phyloP scores from a whole-genome alignment of 1,140 invertebrate species.

The Rhopalosiphum maidis region DNA sequence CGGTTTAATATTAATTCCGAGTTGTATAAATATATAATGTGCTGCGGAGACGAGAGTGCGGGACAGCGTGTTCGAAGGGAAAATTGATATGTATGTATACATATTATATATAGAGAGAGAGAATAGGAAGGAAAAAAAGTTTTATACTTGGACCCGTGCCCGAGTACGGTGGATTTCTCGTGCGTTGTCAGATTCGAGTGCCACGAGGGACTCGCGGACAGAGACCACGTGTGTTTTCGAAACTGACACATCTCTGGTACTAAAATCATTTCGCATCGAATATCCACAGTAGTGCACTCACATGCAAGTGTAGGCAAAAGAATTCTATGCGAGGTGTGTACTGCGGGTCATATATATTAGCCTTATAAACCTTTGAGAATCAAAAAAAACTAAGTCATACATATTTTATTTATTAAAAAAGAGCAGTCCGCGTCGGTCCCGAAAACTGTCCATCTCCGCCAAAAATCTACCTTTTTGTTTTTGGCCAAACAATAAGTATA shows the following conservation, averaged over 20 bases:
- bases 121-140: neutral
- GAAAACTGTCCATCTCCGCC: too few species aligned
- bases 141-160: neutral
- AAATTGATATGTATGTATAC: neutral
- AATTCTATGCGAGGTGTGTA: neutral
- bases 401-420: neutral
- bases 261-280: neutral
- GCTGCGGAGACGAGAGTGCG: neutral
- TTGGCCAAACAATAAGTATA: neutral
- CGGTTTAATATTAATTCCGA: neutral
- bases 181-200: neutral
- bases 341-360: neutral
- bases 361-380: neutral
- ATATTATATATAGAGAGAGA: neutral
- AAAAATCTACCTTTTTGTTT: slow-evolving; percentile 10
- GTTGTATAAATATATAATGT: neutral
- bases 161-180: neutral
- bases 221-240: neutral
- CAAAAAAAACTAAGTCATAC: neutral
- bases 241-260: neutral
- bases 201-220: neutral
- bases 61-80: neutral
- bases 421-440: too few species aligned
- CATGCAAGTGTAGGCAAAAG: neutral
- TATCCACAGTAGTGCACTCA: neutral